A percentile compares a stretch with the other conserved stretches of the same genome.
Conservation (phyloP, 2,113 vertebrate species). For the Brachionichthys hirsutus region DNA sequence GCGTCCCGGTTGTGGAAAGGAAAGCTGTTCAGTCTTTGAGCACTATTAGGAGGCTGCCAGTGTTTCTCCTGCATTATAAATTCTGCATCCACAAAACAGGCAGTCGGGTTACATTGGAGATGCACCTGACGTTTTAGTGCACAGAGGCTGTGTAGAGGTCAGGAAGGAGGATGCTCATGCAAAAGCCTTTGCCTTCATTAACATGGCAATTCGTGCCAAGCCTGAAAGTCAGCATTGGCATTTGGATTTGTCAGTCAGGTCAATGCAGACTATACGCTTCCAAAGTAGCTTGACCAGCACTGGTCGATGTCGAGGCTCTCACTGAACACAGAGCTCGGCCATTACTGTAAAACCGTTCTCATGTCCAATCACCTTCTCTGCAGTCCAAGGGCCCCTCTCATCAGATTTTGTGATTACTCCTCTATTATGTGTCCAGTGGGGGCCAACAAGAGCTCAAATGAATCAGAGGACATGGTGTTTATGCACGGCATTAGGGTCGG, state of each 20-base stretch:
- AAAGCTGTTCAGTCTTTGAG: slow-evolving; percentile 44
- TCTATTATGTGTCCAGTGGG: slow-evolving; percentile 7
- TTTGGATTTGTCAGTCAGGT: background rate
- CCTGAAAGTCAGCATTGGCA: slow-evolving; percentile 7
- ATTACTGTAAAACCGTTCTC: background rate
- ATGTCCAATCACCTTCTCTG: too few relatives aligned
- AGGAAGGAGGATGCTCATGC: background rate
- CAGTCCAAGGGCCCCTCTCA: too few relatives aligned
- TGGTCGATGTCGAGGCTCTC: too few relatives aligned
- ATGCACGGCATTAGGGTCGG: background rate
- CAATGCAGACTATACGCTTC: too few relatives aligned
- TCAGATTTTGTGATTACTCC: slow-evolving; percentile 8
- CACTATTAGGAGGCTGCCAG: slow-evolving; percentile 21
- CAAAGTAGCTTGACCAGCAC: too few relatives aligned
- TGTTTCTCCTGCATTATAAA: background rate
- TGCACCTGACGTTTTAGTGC: background rate
- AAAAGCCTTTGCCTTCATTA: slow-evolving; percentile 4
- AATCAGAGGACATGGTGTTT: background rate
- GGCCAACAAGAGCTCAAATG: slow-evolving; percentile 5
- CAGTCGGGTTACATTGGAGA: background rate
- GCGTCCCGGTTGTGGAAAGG: slow-evolving; percentile 30
- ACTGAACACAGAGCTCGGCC: too few relatives aligned
- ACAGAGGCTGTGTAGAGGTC: background rate
- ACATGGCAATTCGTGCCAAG: background rate
- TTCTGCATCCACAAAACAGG: too few relatives aligned